These are phyloP conservation scores for Amphiprion percula DNA, from an alignment of 2,113 vertebrate genomes.

Conservation along the genomic window DNA sequence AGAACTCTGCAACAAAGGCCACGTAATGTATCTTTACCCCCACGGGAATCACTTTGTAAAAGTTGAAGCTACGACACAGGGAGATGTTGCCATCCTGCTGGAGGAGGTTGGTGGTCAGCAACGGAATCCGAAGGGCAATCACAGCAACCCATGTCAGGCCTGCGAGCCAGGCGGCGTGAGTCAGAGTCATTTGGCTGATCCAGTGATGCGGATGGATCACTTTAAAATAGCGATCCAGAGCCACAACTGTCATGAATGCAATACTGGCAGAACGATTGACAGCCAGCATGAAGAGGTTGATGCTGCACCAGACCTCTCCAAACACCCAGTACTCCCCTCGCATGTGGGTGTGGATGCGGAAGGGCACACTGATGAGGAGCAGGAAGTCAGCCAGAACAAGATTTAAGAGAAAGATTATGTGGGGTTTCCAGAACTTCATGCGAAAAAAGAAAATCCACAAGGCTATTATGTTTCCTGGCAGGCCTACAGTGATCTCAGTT, in stretches of 20 bases:
- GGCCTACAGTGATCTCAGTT: conserved; percentile 68
- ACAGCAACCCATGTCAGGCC: conserved; percentile 64
- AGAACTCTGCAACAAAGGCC: conserved; percentile 61
- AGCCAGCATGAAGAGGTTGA: conserved; percentile 77
- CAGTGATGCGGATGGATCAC: conserved; percentile 75
- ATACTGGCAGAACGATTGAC: conserved; percentile 78
- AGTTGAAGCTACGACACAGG: conserved; percentile 70
- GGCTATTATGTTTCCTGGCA: conserved; percentile 70
- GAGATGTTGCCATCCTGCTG: not conserved
- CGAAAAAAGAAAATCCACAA: conserved; percentile 79
- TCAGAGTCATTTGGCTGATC: conserved; percentile 56
- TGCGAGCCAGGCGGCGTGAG: conserved; percentile 13
- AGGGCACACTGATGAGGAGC: conserved; percentile 75
- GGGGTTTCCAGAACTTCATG: conserved; percentile 68
- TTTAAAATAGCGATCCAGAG: conserved; percentile 79
- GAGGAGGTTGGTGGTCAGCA: conserved; percentile 53
- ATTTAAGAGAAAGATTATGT: conserved; percentile 77
- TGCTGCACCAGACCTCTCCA: conserved; percentile 50
- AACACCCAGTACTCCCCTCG: conserved; percentile 60
- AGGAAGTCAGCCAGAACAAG: conserved; percentile 78
- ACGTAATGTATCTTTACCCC: conserved; percentile 52
- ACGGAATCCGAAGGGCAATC: conserved; percentile 60
- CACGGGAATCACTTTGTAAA: not conserved
- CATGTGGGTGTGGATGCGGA: conserved; percentile 68
- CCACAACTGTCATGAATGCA: conserved; percentile 76